Evolutionary conservation across 2,113 vertebrate genomes (phyloP).

Genomic region (Illadopsis cleaveri): DNA sequence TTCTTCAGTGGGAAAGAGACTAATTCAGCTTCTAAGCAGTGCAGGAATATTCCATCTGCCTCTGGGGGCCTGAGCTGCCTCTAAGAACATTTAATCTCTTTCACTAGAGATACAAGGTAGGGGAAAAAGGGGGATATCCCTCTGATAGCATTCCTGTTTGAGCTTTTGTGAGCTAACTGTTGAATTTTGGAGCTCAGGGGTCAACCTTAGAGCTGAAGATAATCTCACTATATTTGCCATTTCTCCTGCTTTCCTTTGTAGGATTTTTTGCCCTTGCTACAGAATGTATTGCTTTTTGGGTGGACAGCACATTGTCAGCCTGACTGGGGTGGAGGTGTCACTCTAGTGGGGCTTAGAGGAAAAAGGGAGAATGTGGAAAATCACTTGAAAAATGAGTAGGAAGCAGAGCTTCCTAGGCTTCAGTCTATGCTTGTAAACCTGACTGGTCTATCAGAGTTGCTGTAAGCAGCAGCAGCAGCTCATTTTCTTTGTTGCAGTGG

Average conservation of each 20-base stretch:
- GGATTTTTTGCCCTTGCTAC: background rate
- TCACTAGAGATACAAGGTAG: fast-evolving
- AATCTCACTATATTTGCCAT: background rate
- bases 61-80: background rate
- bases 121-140: background rate
- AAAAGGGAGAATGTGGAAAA: background rate
- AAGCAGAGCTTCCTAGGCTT: background rate
- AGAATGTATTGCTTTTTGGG: background rate
- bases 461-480: background rate
- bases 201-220: background rate
- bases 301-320: background rate
- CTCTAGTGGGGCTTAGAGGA: background rate
- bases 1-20: background rate
- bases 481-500: background rate
- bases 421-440: background rate
- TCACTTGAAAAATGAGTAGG: background rate
- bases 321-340: background rate
- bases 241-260: background rate
- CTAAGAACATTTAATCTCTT: background rate
- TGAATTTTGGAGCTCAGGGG: background rate
- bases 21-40: background rate
- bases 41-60: background rate
- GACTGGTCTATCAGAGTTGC: background rate
- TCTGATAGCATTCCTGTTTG: background rate
- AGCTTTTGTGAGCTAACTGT: background rate